Conservation (phyloP, 2,797 vertebrate genomes). For the Euphonia xanthogaster region DNA sequence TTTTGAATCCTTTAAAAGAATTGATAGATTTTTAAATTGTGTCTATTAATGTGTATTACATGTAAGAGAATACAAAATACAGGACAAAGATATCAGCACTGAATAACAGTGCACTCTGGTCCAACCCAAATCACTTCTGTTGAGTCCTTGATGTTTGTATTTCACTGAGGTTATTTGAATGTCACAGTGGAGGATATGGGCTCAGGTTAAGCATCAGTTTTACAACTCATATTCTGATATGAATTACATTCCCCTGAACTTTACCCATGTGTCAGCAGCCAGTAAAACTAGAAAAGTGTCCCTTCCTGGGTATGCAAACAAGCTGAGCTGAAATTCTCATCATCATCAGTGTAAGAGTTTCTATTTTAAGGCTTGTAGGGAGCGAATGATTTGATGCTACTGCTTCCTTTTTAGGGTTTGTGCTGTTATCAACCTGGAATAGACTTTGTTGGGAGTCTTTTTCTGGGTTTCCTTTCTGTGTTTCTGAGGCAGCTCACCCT, state of each 20-base stretch:
- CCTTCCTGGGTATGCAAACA: neutral
- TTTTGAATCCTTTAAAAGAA: neutral
- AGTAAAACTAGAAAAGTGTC: neutral
- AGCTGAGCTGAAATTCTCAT: neutral
- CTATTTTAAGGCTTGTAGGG: neutral
- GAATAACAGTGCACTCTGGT: neutral
- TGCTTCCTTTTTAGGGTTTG: neutral
- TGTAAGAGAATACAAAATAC: neutral
- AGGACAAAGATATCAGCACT: neutral
- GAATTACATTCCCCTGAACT: neutral
- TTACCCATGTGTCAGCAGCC: neutral
- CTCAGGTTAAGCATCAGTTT: neutral
- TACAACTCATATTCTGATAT: neutral
- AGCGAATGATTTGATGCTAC: neutral
- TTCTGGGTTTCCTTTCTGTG: neutral
- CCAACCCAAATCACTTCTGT: neutral
- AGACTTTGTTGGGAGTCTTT: neutral
- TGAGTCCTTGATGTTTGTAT: neutral
- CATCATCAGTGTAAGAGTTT: neutral
- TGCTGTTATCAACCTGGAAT: neutral
- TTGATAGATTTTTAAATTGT: neutral
- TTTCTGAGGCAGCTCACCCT: neutral
- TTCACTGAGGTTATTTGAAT: neutral
- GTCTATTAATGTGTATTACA: neutral
- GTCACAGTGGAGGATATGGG: neutral